These are phyloP conservation scores for Coleophora deauratella DNA, from an alignment of 2,888 invertebrate species.

Conservation along the genomic window DNA sequence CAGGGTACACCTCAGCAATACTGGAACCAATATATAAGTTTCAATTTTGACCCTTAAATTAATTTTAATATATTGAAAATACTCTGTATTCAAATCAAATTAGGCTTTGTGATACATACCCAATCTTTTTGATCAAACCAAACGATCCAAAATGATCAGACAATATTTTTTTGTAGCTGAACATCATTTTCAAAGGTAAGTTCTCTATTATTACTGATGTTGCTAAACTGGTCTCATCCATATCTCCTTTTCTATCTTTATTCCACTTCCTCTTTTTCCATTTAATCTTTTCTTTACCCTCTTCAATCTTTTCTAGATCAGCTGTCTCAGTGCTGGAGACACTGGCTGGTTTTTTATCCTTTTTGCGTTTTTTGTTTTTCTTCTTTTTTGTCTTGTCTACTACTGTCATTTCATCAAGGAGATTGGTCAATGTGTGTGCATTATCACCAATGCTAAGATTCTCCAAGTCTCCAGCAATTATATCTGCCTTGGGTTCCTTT, in stretches of 20 bases:
- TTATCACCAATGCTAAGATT: conserved; percentile 57
- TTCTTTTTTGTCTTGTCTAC: conserved; percentile 46
- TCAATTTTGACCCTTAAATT: too few species aligned
- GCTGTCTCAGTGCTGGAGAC: conserved; percentile 18
- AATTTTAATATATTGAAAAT: too few species aligned
- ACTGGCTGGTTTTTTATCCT: conserved; percentile 22
- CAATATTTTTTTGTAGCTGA: conserved; percentile 41
- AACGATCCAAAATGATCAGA: conserved; percentile 45
- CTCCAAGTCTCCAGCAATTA: conserved; percentile 43
- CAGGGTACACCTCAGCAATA: conserved; percentile 47
- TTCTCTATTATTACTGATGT: conserved; percentile 48
- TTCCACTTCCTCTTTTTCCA: conserved; percentile 60
- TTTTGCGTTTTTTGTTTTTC: conserved; percentile 34
- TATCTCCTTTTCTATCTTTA: conserved; percentile 41
- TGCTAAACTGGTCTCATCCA: conserved; percentile 19
- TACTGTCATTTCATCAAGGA: conserved; percentile 59
- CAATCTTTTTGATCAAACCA: conserved; percentile 46
- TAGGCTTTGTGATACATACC: too few species aligned
- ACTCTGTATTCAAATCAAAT: too few species aligned
- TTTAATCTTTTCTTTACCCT: conserved; percentile 42
- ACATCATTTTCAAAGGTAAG: conserved; percentile 42
- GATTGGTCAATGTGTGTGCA: conserved; percentile 44
- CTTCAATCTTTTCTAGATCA: conserved; percentile 23
- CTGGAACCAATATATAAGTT: conserved; percentile 27
- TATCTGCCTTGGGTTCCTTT: conserved; percentile 35